Evolutionary conservation across 2,113 vertebrate genomes (phyloP).

Genomic region (Sinocyclocheilus anshuiensis): DNA sequence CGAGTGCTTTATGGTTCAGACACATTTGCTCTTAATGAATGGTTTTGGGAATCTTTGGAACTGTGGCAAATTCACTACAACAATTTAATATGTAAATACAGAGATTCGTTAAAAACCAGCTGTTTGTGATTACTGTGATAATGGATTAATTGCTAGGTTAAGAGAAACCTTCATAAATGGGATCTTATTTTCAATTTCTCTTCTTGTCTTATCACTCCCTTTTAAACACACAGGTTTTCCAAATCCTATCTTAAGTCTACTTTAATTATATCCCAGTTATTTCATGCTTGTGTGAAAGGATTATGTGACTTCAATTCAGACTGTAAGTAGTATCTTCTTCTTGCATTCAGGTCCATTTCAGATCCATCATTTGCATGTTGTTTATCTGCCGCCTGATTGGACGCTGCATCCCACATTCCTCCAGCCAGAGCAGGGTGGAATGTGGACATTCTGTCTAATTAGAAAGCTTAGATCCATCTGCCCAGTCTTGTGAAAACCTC

Average conservation of each 20-base stretch:
- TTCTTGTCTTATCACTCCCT: background rate
- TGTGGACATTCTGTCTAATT: conserved; percentile 64
- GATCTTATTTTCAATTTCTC: no score
- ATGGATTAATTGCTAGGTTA: background rate
- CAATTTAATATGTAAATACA: conserved; percentile 9
- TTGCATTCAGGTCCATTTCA: background rate
- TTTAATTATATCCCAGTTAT: background rate
- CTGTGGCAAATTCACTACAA: background rate
- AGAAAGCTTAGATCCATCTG: conserved; percentile 69
- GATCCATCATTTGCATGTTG: conserved; percentile 10
- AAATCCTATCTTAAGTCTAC: background rate
- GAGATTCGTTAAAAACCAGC: background rate
- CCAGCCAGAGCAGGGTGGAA: conserved; percentile 34
- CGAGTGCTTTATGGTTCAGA: background rate
- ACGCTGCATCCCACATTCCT: conserved; percentile 41
- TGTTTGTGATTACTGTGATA: background rate
- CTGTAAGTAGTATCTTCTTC: conserved; percentile 28
- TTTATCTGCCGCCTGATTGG: conserved; percentile 45
- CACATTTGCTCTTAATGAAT: background rate
- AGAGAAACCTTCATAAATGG: background rate
- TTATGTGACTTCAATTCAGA: conserved; percentile 26
- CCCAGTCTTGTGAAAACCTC: conserved; percentile 63
- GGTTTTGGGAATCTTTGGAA: background rate
- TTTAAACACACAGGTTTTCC: background rate
- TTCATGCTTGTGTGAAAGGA: conserved; percentile 22